Conservation (phyloP, 1,140 invertebrate genomes). For the Drosophila sucinea region DNA sequence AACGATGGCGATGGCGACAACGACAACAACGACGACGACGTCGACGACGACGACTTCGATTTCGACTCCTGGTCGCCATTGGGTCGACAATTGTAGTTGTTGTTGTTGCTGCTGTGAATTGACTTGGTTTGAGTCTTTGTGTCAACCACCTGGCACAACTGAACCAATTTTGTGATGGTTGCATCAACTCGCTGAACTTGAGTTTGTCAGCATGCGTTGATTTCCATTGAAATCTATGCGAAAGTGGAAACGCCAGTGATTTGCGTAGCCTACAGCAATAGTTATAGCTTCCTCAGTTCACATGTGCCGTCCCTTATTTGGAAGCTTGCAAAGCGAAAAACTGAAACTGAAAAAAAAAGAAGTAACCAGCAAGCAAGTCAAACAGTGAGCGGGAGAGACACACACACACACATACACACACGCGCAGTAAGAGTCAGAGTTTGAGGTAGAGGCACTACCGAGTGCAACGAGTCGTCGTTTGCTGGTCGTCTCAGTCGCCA, state of each 20-base stretch:
- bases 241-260: slow-evolving; percentile 80
- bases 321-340: slow-evolving; percentile 73
- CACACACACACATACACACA: slow-evolving; percentile 39
- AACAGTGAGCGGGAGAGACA: slow-evolving; percentile 16
- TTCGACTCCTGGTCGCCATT: slow-evolving; percentile 62
- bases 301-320: slow-evolving; percentile 83
- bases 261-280: slow-evolving; percentile 74
- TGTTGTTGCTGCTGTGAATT: slow-evolving; percentile 39
- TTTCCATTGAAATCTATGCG: slow-evolving; percentile 76
- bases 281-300: slow-evolving; percentile 83
- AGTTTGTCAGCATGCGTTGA: slow-evolving; percentile 70
- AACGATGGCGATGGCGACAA: slow-evolving; percentile 16
- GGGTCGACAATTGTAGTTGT: slow-evolving; percentile 16
- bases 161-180: slow-evolving; percentile 68
- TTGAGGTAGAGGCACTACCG: slow-evolving; percentile 11
- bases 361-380: slow-evolving; percentile 28
- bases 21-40: slow-evolving; percentile 26
- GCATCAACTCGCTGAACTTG: slow-evolving; percentile 61
- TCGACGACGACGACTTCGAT: slow-evolving; percentile 20
- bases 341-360: slow-evolving; percentile 22
- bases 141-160: slow-evolving; percentile 73
- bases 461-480: slow-evolving; percentile 20
- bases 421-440: slow-evolving; percentile 27
- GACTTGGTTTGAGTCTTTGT: slow-evolving; percentile 24
- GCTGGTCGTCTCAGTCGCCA: slow-evolving; percentile 46